Evolutionary conservation across 2,113 vertebrate species (phyloP).

Genomic region (Ptilonorhynchus violaceus): DNA sequence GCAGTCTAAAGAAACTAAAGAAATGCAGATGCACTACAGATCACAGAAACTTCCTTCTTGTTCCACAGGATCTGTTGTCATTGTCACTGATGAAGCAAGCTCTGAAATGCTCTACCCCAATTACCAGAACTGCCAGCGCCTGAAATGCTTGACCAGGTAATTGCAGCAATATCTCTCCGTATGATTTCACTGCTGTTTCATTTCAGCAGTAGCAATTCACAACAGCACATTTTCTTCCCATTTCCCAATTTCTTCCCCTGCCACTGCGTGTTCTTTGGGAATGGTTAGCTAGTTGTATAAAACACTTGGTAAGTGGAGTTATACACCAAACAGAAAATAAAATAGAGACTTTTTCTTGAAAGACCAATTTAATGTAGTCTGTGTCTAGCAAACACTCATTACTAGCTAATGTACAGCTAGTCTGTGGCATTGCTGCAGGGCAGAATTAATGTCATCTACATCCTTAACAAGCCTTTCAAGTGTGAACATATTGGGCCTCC

Average conservation of each 20-base stretch:
- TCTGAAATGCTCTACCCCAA: slow-evolving; percentile 95
- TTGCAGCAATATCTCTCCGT: neutral
- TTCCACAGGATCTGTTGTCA: slow-evolving; percentile 76
- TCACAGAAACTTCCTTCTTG: neutral
- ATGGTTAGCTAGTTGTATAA: neutral
- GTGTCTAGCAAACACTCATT: neutral
- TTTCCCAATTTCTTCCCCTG: neutral
- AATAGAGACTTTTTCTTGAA: neutral
- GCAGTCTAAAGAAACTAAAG: neutral
- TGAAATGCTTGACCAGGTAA: slow-evolving; percentile 80
- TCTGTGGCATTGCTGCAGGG: neutral
- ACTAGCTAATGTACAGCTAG: neutral
- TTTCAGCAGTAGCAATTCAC: slow-evolving; percentile 5
- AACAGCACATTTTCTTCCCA: neutral
- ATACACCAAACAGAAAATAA: neutral
- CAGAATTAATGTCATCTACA: slow-evolving; percentile 27
- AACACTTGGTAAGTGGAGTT: neutral
- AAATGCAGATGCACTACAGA: neutral
- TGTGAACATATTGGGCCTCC: neutral
- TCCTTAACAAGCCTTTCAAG: neutral
- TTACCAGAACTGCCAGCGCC: slow-evolving; percentile 78
- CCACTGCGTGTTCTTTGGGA: neutral
- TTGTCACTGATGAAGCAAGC: slow-evolving; percentile 81
- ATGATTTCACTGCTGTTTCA: neutral
- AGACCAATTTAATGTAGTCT: slow-evolving; percentile 5